Evolutionary conservation across 2,113 vertebrate genomes (phyloP), one percentile per base, ranked within the genome.

Genomic region (Oreocharis arfaki): DNA sequence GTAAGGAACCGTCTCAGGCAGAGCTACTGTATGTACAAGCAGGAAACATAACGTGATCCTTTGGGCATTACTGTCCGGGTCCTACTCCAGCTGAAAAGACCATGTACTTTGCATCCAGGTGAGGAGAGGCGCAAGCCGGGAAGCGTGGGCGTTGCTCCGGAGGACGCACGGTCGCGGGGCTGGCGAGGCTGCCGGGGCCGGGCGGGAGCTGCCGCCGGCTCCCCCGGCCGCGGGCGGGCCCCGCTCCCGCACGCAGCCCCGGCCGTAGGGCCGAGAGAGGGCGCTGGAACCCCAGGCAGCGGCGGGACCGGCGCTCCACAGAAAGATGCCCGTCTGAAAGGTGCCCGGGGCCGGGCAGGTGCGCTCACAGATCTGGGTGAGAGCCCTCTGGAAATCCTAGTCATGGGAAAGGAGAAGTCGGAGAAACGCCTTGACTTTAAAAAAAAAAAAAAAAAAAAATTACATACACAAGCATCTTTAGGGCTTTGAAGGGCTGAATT

Each of bases 101-200:
- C 47, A 3, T 0, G 56, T 2, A 0, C 35, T 44, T 42, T 1
- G 23, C 81, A n/a, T 3, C 1, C 32, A 13, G 49, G 21, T 1
- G 16, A 17, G 32, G 6, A 33, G n/a, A 44, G 35, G 26, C 10
- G 22, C 11, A 13, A 11, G 23, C 6, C 35, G 24, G 46, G 27
- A 7, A 20, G 35, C 24, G 7, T 1, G 18, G 21, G 50, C 28
- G 16, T 3, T 3, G 8, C 49, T 13, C 4, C 8, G 7, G 15
- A 26, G 33, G 19, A 1, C 18, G 23, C 61, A 22, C 7, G 8
- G 39, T 16, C 11, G n/a, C 27, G 4, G 24, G 21, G 6, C 13
- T 42, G 20, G 4, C 11, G 30, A 16, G 50, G 24, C 67, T 10
- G 44, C 13, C 30, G 4, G 15, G 44, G 9, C 13, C 3, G 5